These are phyloP conservation scores for Palythoa grandiflora DNA, from an alignment of 92 coral and sea anemone genomes.

Conservation along the genomic window DNA sequence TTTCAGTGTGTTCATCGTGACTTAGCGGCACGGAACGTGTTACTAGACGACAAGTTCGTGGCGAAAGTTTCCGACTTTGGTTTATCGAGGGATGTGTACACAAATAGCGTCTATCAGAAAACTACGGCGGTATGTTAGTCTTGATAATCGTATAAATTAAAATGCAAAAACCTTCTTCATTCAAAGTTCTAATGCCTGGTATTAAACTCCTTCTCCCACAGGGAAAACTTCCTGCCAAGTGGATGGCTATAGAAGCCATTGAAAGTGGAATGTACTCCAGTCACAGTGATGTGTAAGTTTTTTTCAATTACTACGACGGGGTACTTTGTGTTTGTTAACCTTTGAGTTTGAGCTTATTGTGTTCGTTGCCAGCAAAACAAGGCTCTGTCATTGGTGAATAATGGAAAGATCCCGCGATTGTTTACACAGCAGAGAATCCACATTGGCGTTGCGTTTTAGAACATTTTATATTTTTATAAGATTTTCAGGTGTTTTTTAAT, in stretches of 20 bases:
- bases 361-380: no score
- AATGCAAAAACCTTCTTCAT: neutral
- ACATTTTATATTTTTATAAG: no score
- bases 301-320: neutral
- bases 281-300: conserved; percentile 92
- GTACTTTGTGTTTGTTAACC: neutral
- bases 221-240: conserved; percentile 93
- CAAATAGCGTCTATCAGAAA: conserved; percentile 59
- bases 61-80: conserved; percentile 75
- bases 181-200: neutral
- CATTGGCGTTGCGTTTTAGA: no score
- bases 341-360: no score
- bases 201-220: neutral
- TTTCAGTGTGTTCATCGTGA: conserved; percentile 66
- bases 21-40: conserved; percentile 64
- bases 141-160: neutral
- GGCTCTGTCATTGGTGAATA: no score
- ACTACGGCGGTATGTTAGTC: conserved; percentile 27
- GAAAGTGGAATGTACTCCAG: conserved; percentile 81
- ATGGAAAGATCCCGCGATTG: no score
- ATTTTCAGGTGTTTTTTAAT: no score
- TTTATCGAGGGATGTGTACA: conserved; percentile 66
- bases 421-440: no score
- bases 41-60: conserved; percentile 56
- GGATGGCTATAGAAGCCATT: conserved; percentile 95